These are phyloP conservation scores for Alligator mississippiensis DNA, from an alignment of 2,113 vertebrate species.

Conservation along the genomic window DNA sequence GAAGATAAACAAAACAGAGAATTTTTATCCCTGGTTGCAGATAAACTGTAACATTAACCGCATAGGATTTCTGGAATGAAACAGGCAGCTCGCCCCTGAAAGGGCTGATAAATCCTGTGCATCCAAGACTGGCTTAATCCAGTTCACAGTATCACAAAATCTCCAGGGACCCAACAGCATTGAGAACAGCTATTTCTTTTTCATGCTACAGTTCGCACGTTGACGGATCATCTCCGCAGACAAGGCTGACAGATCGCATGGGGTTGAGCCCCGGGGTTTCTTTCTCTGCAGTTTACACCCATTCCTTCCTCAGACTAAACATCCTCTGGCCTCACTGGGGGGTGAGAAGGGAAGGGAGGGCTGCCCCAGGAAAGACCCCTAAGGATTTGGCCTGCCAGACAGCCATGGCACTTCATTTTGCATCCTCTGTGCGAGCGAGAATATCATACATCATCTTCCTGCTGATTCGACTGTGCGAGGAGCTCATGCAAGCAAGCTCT, in stretches of 20 bases:
- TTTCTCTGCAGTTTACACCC: not conserved
- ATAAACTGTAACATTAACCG: slow-evolving; percentile 4
- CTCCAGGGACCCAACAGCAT: slow-evolving; percentile 7
- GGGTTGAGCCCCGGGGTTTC: not conserved
- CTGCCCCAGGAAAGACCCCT: not conserved
- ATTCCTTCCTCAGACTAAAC: not conserved
- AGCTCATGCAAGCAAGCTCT: not conserved
- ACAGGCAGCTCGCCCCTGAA: not conserved
- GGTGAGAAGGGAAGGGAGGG: no score
- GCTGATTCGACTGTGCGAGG: not conserved
- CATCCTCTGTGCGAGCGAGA: not conserved
- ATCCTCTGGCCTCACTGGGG: no score
- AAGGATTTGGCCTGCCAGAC: not conserved
- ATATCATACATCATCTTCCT: not conserved
- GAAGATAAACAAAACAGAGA: slow-evolving; percentile 28
- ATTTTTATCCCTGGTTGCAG: not conserved
- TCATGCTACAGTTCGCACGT: not conserved
- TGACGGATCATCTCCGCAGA: not conserved
- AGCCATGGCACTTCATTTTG: not conserved
- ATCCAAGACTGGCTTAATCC: not conserved
- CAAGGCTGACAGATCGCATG: not conserved
- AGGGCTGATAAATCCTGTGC: slow-evolving; percentile 16
- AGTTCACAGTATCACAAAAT: not conserved
- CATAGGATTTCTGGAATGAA: slow-evolving; percentile 22
- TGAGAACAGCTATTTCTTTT: slow-evolving; percentile 1